Base-by-base conservation (phyloP, 1,140 invertebrate genomes). In the Aphidius gifuensis region DNA sequence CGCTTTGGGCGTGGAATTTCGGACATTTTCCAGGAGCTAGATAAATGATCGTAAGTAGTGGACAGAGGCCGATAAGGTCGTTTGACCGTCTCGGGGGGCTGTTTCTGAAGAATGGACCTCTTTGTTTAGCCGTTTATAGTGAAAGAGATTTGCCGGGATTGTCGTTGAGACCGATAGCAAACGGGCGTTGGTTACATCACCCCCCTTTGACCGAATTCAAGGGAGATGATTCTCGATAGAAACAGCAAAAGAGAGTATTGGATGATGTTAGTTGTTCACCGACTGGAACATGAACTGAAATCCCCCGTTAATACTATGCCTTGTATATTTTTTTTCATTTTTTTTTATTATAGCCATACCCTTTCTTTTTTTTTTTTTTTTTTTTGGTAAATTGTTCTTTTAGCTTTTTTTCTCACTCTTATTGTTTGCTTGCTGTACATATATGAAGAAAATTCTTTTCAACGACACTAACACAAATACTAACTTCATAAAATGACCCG, bases 71-170 rank as follows among this genome's bases (percentile, higher is more conserved):
- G 78, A 80, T 79, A 79, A 79, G 76, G 69, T 66, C 44, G 46
- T 42, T 39, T 66, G 63, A 60, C 49, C 65, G 64, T 64, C 63
- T 60, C 60, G 64, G 65, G 58, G 62, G 62, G 23, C 61, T 46
- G 67, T 67, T 55, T 50, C 72, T 71, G 71, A 81, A 80, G 78
- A 80, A 80, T 80, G 69, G 72, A 80, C 70, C 74, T 81, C 78
- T 81, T 80, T 81, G 79, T 81, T 81, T 81, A 80, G 79, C 77
- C 78, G 79, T 81, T 81, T 81, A 81, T 77, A 75, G 77, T 77
- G 73, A 74, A 75, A 79, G 78, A 79, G 78, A 80, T 81, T 81
- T 78, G 69, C 74, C 64, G 71, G 77, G 78, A 79, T 80, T 75
- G 78, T 69, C 74, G 42, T 44, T 39, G 56, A 53, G 4, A 8